Evolutionary conservation across 2,888 invertebrate species (phyloP), one percentile per base, ranked within the genome.

Genomic region (Acleris literana): DNA sequence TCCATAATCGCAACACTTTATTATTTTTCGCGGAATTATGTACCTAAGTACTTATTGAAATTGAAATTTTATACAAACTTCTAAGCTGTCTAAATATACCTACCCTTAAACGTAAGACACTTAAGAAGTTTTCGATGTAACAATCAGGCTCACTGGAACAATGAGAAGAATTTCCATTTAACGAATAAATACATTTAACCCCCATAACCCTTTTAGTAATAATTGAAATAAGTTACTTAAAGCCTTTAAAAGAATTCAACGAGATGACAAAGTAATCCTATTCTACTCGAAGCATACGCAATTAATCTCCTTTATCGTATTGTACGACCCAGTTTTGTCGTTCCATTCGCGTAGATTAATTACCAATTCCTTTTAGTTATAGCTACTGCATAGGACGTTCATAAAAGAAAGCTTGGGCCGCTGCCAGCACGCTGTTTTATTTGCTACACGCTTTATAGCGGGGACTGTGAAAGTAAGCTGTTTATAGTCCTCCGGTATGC

Each of bases 281-380:
- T 65, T 55, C 65, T 52, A 51, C 39, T 56, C 46, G 20, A 65
- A 56, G 44, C 51, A 65, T 51, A 61, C 51, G 56, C 60, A 73
- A 74, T 78, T 78, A 79, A 83, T 83, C 73, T 80, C 70, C 77
- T 80, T 83, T 81, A 82, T 81, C 76, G 77, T 73, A 73, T 73
- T 80, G 61, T 56, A 57, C 68, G 84, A 78, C 85, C 87, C 71
- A 84, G 72, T 82, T 86, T 76, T 72, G 69, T 70, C 69, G 65
- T 68, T 69, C 67, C 70, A 75, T 74, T 79, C 74, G 74, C 72
- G 71, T 76, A 79, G 76, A 84, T 82, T 84, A 83, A 85, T 86
- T 79, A 80, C 75, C 74, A 80, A 82, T 83, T 82, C 80, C 76
- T 74, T 78, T 83, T 80, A 82, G 77, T 79, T 81, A 80, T 75